These are phyloP conservation scores for Palythoa grandis DNA, from an alignment of 92 coral and sea anemone genomes.

Conservation along the genomic window DNA sequence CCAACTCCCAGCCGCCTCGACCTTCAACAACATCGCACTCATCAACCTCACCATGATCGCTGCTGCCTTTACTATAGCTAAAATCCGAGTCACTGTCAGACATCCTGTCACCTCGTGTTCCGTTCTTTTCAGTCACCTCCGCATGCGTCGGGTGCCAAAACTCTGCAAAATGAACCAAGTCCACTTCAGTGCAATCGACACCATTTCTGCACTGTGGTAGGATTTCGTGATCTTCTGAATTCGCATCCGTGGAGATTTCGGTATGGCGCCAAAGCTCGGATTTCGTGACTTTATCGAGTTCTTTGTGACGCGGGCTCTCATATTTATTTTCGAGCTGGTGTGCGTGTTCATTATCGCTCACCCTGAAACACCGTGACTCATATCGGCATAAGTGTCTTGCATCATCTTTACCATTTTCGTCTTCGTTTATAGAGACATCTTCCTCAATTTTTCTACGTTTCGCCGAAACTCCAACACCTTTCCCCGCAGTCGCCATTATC, in stretches of 20 bases:
- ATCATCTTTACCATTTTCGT: conserved; percentile 9
- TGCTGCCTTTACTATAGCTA: not conserved
- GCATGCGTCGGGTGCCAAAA: conserved; percentile 70
- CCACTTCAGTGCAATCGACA: conserved; percentile 60
- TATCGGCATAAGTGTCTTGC: conserved; percentile 44
- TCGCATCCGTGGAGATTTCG: not conserved
- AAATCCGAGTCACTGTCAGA: not conserved
- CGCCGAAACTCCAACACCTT: conserved; percentile 4
- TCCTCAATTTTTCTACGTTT: conserved; percentile 39
- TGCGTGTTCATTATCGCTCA: conserved; percentile 23
- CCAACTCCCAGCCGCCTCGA: conserved; percentile 30
- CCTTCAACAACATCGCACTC: conserved; percentile 67
- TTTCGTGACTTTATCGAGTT: conserved; percentile 30
- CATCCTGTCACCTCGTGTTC: not conserved
- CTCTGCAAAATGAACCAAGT: conserved; percentile 81
- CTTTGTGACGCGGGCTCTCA: conserved; percentile 4
- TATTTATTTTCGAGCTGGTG: not conserved
- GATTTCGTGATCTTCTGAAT: conserved; percentile 6
- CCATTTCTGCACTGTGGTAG: conserved; percentile 65
- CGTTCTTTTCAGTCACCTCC: not conserved
- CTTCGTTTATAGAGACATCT: conserved; percentile 9
- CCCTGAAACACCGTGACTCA: conserved; percentile 36
- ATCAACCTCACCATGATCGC: conserved; percentile 44
- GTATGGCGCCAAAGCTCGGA: conserved; percentile 24
- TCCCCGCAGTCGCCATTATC: conserved; percentile 57